Evolutionary conservation across 2,113 vertebrate genomes (phyloP).

Genomic region (Alosa alosa): DNA sequence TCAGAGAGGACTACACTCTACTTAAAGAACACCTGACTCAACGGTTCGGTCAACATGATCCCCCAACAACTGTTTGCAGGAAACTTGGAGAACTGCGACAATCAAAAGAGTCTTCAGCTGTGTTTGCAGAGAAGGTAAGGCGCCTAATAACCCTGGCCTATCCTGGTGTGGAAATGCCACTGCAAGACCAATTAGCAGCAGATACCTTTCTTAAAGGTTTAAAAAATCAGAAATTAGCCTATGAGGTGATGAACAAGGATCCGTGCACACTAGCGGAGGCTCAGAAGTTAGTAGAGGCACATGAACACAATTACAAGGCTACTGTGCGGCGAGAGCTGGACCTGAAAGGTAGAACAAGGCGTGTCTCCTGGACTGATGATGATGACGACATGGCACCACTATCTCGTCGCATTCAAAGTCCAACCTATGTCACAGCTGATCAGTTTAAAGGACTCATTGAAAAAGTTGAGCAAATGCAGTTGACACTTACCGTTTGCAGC

Average conservation of each 20-base stretch:
- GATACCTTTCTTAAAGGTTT: constrained; percentile 33
- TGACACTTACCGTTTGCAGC: constrained; percentile 11
- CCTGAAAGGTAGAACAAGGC: not conserved
- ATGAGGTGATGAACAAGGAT: constrained; percentile 37
- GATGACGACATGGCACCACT: not conserved
- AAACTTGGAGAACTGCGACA: constrained; percentile 30
- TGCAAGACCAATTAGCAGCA: constrained; percentile 33
- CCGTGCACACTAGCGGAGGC: constrained; percentile 26
- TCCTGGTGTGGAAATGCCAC: constrained; percentile 23
- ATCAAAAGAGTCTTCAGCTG: constrained; percentile 21
- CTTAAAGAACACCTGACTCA: constrained; percentile 27
- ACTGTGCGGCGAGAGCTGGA: constrained; percentile 30
- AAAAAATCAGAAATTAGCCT: constrained; percentile 25
- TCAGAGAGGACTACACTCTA: constrained; percentile 25
- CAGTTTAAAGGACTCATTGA: constrained; percentile 18
- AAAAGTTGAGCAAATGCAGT: constrained; percentile 13
- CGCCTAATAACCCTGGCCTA: constrained; percentile 32
- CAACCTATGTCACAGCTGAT: constrained; percentile 7
- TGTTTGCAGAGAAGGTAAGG: constrained; percentile 37
- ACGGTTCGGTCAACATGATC: constrained; percentile 2
- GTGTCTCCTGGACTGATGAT: constrained; percentile 24
- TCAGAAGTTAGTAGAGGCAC: constrained; percentile 27
- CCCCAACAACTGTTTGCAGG: constrained; percentile 27
- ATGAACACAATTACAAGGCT: constrained; percentile 31
- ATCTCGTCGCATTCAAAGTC: constrained; percentile 1